A percentile compares a stretch with the other conserved stretches of the same genome.
These are phyloP conservation scores for Myathropa florea DNA, from an alignment of 2,888 invertebrate species.

Conservation along the genomic window DNA sequence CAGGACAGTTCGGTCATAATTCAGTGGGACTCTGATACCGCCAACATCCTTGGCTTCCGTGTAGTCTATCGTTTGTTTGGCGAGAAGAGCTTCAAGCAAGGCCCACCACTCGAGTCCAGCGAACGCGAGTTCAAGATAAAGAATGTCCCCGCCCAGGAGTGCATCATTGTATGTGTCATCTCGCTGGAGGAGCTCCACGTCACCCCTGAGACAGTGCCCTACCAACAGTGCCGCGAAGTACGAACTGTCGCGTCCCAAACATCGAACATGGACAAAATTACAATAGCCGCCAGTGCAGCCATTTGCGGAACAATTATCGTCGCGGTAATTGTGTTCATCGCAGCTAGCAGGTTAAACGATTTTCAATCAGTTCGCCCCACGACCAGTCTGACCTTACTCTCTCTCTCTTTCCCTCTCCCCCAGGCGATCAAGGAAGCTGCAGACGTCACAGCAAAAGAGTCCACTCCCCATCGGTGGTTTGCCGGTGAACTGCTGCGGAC, in stretches of 20 bases:
- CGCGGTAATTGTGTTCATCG: slow-evolving; percentile 94
- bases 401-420: background rate
- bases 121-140: slow-evolving; percentile 96
- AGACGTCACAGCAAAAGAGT: slow-evolving; percentile 85
- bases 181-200: slow-evolving; percentile 93
- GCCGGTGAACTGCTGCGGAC: slow-evolving; percentile 90
- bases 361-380: slow-evolving; percentile 43
- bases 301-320: slow-evolving; percentile 95
- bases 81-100: slow-evolving; percentile 93
- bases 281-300: slow-evolving; percentile 95
- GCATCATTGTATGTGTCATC: slow-evolving; percentile 95
- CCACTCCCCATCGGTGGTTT: slow-evolving; percentile 87
- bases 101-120: slow-evolving; percentile 93
- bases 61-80: slow-evolving; percentile 95
- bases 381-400: background rate
- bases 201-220: slow-evolving; percentile 92
- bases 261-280: slow-evolving; percentile 96
- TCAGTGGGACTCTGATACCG: slow-evolving; percentile 94
- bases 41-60: slow-evolving; percentile 93
- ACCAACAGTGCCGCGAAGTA: slow-evolving; percentile 93
- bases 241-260: slow-evolving; percentile 91
- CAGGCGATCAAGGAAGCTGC: slow-evolving; percentile 89
- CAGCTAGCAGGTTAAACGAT: slow-evolving; percentile 85
- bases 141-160: slow-evolving; percentile 96
- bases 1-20: slow-evolving; percentile 94